These are phyloP conservation scores for Plagiodera versicolora DNA, from an alignment of 2,888 invertebrate genomes.

Conservation along the genomic window DNA sequence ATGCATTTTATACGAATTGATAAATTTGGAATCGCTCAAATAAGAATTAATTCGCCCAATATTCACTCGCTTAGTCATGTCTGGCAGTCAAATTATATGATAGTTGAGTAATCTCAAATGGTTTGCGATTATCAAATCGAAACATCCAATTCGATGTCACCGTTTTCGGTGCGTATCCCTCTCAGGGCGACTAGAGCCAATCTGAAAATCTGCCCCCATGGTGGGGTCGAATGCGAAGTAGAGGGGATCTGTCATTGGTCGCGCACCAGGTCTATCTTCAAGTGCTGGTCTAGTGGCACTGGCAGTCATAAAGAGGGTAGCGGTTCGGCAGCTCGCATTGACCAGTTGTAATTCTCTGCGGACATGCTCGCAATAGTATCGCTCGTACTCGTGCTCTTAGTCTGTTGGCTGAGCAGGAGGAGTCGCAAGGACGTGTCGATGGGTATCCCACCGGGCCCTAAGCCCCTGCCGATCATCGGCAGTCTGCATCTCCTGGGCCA, in stretches of 20 bases:
- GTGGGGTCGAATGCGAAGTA: constrained; percentile 44
- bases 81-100: too few relatives aligned
- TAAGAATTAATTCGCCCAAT: too few relatives aligned
- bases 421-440: constrained; percentile 25
- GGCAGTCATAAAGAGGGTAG: constrained; percentile 53
- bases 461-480: constrained; percentile 70
- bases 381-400: constrained; percentile 49
- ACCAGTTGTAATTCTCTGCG: constrained; percentile 45
- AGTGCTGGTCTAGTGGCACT: constrained; percentile 34
- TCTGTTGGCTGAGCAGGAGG: constrained; percentile 44
- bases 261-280: constrained; percentile 44
- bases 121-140: too few relatives aligned
- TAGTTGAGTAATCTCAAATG: too few relatives aligned
- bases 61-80: too few relatives aligned
- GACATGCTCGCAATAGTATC: constrained; percentile 51
- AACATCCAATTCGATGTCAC: too few relatives aligned
- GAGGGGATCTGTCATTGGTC: constrained; percentile 48
- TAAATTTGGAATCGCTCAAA: too few relatives aligned
- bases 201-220: constrained; percentile 48
- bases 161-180: too few relatives aligned
- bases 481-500: constrained; percentile 69
- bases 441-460: constrained; percentile 65
- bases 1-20: too few relatives aligned
- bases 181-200: constrained; percentile 45
- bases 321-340: constrained; percentile 50